phyloP scores from a whole-genome alignment of 2,888 invertebrate genomes.

The Netelia fuscicornis region DNA sequence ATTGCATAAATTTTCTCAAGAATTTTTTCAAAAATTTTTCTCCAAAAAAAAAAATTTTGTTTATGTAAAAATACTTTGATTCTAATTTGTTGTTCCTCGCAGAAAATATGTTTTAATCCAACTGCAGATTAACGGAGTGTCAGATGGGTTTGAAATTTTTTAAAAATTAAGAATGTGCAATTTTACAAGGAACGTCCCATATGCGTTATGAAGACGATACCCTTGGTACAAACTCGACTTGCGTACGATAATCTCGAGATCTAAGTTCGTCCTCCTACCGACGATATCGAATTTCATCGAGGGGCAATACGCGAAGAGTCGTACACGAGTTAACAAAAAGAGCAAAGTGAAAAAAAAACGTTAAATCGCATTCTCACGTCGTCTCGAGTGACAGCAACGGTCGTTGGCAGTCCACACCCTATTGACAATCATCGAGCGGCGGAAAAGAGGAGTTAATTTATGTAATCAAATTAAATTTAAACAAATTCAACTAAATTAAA shows the following conservation, averaged over 20 bases:
- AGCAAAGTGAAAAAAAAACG: neutral
- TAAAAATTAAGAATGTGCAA: no score
- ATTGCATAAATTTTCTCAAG: no score
- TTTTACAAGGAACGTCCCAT: neutral
- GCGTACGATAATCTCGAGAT: conserved; percentile 18
- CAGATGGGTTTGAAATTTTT: no score
- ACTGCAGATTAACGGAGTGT: neutral
- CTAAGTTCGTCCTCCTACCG: conserved; percentile 29
- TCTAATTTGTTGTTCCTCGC: neutral
- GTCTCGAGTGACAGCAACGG: no score
- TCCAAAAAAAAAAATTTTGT: neutral
- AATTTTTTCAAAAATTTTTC: no score
- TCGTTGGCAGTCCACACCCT: no score
- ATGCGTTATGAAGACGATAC: neutral
- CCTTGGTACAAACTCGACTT: conserved; percentile 40
- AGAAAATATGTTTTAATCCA: neutral
- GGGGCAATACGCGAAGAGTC: neutral
- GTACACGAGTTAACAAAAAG: neutral
- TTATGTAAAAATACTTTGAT: no score
- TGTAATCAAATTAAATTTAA: no score
- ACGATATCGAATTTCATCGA: neutral
- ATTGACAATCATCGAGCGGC: no score
- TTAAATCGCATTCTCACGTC: neutral
- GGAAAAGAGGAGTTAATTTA: neutral
- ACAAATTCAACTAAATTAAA: no score